Base-by-base conservation (phyloP, 53 echinoderm and acorn worm species). In the Antedon mediterranea region DNA sequence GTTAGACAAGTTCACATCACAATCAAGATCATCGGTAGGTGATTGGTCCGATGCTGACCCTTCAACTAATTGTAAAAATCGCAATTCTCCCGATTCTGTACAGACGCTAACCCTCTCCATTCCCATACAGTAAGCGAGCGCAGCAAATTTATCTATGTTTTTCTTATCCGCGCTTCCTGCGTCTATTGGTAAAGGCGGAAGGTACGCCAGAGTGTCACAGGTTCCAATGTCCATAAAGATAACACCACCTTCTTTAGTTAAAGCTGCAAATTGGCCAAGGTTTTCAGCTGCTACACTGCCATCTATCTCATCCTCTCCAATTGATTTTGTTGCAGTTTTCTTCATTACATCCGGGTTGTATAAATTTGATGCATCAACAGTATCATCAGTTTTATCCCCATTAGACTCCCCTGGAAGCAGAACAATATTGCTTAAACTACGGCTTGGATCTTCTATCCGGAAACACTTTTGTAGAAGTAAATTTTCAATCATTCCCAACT, bases 91-190 rank as follows among this genome's bases (percentile, higher is more conserved):
- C 20, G 75, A 76, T n/a, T 84, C 86, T 0, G 92, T 88, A 74
- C 88, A 90, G 0, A 85, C 98, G 71, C 98, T 90, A 0, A 98
- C 82, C 76, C 98, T 75, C 32, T 98, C 98, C 92, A 98, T 90
- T 5, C 98, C 98, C 23, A 84, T 77, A 71, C 98, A 98, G 71
- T 98, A 98, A 14, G 90, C 88, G 4, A 98, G 76, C 0, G 85
- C 81, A 11, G 88, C 81, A 82, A 90, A 98, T 30, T 43, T 74
- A 20, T 76, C 76, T 28, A 32, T 34, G 32, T 76, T 33, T 76
- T 76, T 33, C 76, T 76, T 26, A 11, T 76, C 6, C 6, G 33
- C 34, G 7, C 26, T 76, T 20, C 76, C 34, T 57, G 23, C 57
- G 20, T 18, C 20, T 23, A 26, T 18, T 57, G 23, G 3, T 57